Evolutionary conservation across 1,140 invertebrate genomes (phyloP).

Genomic region (Pentalonia nigronervosa): DNA sequence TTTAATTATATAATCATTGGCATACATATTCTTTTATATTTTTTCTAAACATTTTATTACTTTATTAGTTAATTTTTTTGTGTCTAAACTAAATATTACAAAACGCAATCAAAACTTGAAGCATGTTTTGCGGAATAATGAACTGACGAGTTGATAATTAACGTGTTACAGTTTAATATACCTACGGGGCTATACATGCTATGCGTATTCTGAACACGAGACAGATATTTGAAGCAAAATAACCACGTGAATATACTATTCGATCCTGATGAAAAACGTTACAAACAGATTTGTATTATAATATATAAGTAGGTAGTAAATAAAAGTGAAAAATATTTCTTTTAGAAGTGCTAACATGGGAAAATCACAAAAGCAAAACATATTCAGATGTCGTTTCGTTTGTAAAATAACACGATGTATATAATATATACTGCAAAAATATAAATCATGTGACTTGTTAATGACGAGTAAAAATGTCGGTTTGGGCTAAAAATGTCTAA

Average conservation of each 20-base stretch:
- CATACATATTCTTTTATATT: not conserved
- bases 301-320: not conserved
- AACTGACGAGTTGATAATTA: not conserved
- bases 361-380: not conserved
- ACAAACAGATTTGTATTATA: not conserved
- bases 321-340: conserved; percentile 9
- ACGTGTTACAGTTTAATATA: not conserved
- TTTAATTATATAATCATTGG: not conserved
- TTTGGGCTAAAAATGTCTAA: not conserved
- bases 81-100: not conserved
- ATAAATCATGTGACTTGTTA: not conserved
- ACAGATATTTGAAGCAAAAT: not conserved
- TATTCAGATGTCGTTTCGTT: not conserved
- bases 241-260: not conserved
- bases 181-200: not conserved
- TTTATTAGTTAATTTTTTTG: not conserved
- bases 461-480: not conserved
- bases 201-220: not conserved
- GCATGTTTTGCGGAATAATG: not conserved
- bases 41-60: not conserved
- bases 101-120: too few species aligned
- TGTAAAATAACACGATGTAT: not conserved
- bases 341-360: not conserved
- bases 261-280: not conserved
- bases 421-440: not conserved